phyloP scores from a whole-genome alignment of 1,140 invertebrate genomes.

The Apis florea region DNA sequence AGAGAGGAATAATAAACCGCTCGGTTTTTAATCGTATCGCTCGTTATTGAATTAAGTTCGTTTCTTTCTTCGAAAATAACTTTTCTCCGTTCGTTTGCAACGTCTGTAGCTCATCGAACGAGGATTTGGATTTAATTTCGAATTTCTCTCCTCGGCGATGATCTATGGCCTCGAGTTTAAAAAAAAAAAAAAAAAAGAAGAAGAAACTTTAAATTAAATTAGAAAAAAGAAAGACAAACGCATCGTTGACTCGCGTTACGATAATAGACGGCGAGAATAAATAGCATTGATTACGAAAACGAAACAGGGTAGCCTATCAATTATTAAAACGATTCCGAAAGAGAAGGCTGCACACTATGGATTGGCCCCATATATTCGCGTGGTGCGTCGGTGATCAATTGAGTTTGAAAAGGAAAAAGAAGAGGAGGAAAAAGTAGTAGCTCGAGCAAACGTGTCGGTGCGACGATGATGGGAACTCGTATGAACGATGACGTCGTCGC shows the following conservation, averaged over 20 bases:
- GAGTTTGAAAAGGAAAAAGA: neutral
- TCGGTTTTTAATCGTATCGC: constrained; percentile 34
- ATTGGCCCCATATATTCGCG: constrained; percentile 54
- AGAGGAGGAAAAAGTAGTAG: neutral
- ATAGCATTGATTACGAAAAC: constrained; percentile 75
- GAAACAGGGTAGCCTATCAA: constrained; percentile 81
- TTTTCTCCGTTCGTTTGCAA: constrained; percentile 20
- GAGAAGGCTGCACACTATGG: constrained; percentile 56
- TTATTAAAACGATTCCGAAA: constrained; percentile 73
- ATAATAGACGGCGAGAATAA: constrained; percentile 60
- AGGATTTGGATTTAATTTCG: neutral
- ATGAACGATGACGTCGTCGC: constrained; percentile 40
- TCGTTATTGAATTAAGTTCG: constrained; percentile 36
- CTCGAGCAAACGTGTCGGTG: constrained; percentile 30
- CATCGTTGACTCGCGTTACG: constrained; percentile 34
- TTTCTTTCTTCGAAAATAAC: constrained; percentile 9
- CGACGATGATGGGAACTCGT: constrained; percentile 27
- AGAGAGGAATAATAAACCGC: neutral
- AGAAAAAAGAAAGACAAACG: neutral
- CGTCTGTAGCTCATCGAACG: constrained; percentile 17
- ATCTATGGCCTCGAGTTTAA: constrained; percentile 24
- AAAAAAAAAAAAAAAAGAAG: neutral
- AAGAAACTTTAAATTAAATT: neutral
- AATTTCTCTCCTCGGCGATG: neutral
- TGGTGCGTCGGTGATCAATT: constrained; percentile 51